Conservation (phyloP, 2,797 vertebrate species). For the Sylvia borin region DNA sequence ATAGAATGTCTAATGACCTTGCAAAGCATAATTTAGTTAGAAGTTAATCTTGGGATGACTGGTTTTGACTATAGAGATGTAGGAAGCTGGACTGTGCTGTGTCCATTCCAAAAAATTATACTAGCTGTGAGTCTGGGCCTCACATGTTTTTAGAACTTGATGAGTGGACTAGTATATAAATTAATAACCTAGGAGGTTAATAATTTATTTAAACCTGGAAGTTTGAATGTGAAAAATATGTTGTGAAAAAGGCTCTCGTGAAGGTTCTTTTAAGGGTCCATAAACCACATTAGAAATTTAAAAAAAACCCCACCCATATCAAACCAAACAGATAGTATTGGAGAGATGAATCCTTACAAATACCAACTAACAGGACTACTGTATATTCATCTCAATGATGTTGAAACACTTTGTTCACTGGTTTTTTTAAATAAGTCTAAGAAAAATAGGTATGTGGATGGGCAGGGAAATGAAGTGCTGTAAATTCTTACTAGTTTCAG, state of each 20-base stretch:
- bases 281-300: not conserved
- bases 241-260: not conserved
- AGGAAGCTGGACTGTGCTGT: not conserved
- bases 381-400: not conserved
- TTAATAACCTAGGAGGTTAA: not conserved
- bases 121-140: not conserved
- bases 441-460: not conserved
- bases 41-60: not conserved
- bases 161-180: not conserved
- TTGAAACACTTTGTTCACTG: not conserved
- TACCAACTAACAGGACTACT: not conserved
- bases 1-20: not conserved
- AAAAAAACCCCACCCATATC: not conserved
- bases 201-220: not conserved
- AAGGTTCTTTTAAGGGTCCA: not conserved
- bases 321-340: not conserved
- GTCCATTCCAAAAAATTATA: not conserved
- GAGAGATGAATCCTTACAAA: not conserved
- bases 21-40: not conserved
- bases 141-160: not conserved
- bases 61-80: not conserved
- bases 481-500: not conserved
- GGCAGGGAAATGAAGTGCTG: not conserved
- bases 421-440: not conserved
- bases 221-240: not conserved